These are phyloP conservation scores for Drosophila arawakana DNA, from an alignment of 1,140 invertebrate genomes.

Conservation along the genomic window DNA sequence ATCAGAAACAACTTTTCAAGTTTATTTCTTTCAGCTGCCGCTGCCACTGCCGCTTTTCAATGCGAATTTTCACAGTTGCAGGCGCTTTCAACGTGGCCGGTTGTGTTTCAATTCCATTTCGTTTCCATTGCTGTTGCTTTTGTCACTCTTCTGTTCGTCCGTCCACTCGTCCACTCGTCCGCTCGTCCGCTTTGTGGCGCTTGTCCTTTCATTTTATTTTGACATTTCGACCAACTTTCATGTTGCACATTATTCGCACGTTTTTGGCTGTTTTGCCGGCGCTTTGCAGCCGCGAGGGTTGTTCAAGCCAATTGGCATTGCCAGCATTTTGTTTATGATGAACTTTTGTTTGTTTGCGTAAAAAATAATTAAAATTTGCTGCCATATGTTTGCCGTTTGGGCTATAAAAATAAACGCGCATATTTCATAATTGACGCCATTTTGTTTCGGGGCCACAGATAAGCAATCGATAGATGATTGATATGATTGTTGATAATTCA, in stretches of 20 bases:
- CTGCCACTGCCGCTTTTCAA: neutral
- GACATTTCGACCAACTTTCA: slow-evolving; percentile 67
- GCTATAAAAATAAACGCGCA: neutral
- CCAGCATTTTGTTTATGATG: neutral
- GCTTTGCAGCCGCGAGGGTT: slow-evolving; percentile 66
- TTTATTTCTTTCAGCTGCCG: slow-evolving; percentile 45
- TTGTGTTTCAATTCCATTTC: slow-evolving; percentile 43
- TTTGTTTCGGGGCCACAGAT: slow-evolving; percentile 13
- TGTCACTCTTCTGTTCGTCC: neutral
- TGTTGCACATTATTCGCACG: slow-evolving; percentile 16
- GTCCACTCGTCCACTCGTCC: too few species aligned
- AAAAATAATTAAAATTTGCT: too few species aligned
- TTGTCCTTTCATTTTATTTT: slow-evolving; percentile 33
- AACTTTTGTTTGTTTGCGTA: too few species aligned
- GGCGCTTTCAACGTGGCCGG: neutral
- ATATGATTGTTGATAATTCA: slow-evolving; percentile 50
- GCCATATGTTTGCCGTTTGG: neutral
- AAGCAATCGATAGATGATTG: slow-evolving; percentile 51
- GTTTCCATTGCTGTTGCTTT: neutral
- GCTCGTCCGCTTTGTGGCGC: slow-evolving; percentile 14
- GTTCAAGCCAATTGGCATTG: slow-evolving; percentile 16
- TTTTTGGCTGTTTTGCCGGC: slow-evolving; percentile 55
- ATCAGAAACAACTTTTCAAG: slow-evolving; percentile 67
- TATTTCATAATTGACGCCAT: slow-evolving; percentile 27
- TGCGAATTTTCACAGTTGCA: slow-evolving; percentile 60